phyloP scores from a whole-genome alignment of 2,888 invertebrate genomes.

The Sphaeridia pumilis region DNA sequence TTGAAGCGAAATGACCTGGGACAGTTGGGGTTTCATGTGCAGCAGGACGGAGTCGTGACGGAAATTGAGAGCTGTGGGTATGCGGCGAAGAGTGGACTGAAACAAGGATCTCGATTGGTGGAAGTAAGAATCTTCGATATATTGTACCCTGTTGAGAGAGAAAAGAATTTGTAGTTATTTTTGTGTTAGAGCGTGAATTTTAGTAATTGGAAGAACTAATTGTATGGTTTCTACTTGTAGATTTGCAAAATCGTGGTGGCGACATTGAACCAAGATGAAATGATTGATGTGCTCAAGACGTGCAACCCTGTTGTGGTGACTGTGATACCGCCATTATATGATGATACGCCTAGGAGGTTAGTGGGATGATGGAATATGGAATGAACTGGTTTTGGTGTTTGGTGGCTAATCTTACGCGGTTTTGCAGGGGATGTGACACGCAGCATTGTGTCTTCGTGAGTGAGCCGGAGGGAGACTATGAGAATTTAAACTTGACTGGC shows the following conservation, averaged over 20 bases:
- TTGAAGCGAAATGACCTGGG: constrained; percentile 67
- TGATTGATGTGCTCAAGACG: constrained; percentile 82
- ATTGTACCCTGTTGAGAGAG: background rate
- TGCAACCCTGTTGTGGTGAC: constrained; percentile 75
- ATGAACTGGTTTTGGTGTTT: background rate
- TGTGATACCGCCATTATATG: constrained; percentile 60
- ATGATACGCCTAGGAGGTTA: constrained; percentile 54
- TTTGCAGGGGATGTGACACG: constrained; percentile 32
- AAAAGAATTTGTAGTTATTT: constrained; percentile 4
- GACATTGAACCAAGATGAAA: constrained; percentile 78
- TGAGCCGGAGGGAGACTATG: constrained; percentile 30
- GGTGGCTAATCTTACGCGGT: background rate
- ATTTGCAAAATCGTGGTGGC: constrained; percentile 81
- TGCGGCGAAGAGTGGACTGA: constrained; percentile 70
- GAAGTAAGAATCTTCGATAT: constrained; percentile 45
- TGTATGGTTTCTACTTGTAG: constrained; percentile 32
- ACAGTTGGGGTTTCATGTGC: constrained; percentile 80
- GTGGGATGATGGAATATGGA: constrained; percentile 1
- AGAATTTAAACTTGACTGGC: constrained; percentile 35
- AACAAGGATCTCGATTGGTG: constrained; percentile 77
- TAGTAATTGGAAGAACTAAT: background rate
- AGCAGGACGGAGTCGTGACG: constrained; percentile 85
- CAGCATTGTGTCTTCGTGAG: constrained; percentile 29
- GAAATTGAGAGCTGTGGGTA: constrained; percentile 67
- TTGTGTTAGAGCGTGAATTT: constrained; percentile 6